Evolutionary conservation across 2,113 vertebrate genomes (phyloP), one percentile per base, ranked within the genome.

Genomic region (Hystrix cristata): DNA sequence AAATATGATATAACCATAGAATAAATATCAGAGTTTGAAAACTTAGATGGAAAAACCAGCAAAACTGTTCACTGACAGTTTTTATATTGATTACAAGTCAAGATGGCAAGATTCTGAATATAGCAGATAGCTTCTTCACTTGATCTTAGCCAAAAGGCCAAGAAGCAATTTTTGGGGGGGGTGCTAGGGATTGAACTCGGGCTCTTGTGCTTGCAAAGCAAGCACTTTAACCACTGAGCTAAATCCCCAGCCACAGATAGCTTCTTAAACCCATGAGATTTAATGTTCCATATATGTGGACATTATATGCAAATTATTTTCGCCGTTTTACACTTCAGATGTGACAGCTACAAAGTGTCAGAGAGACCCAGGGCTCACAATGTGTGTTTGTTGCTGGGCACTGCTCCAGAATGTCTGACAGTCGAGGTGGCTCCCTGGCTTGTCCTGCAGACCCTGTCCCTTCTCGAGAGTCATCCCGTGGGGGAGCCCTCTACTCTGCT

Each of bases 231-330:
- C 38, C 38, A 38, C 38, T 38, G 38, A 38, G 38, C 38, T 38
- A 38, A 38, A 38, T 38, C 38, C 38, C 38, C 38, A 38, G 38
- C 38, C 38, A 38, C 38, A 38, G 38, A 38, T 38, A 38, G 38
- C 19, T 55, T 88, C 67, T 79, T 92, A 29, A 83, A 93, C 59
- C 38, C 31, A 57, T 87, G 46, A 94, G 29, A 90, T 89, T 89
- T 92, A 92, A 76, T 59, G 2, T 72, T 91, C 57, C 34, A 67
- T 84, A 34, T 93, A 90, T 82, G 90, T 82, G 6, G 15, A n/a
- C 43, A 65, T 27, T 23, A 46, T 59, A 81, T 48, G 46, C 3
- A 62, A 74, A 81, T 34, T 64, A 87, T 91, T 65, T 94, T 96
- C 25, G 81, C 16, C 6, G 88, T 87, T 84, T 69, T 87, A 5